These are phyloP conservation scores for Dexiosoma caninum DNA, from an alignment of 2,888 invertebrate genomes.

Conservation along the genomic window DNA sequence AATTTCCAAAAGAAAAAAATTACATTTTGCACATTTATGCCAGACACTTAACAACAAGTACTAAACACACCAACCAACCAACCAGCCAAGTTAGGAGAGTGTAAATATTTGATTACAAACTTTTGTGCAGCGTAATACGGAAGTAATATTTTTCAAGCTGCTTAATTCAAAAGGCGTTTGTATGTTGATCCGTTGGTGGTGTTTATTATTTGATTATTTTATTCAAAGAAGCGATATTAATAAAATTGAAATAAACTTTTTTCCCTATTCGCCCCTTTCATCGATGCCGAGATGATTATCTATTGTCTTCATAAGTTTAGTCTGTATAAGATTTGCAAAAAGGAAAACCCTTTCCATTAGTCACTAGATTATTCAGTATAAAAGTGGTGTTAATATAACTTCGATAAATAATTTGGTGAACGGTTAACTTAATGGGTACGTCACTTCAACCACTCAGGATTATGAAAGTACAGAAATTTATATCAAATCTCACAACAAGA, in stretches of 20 bases:
- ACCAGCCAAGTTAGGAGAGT: conserved; percentile 2
- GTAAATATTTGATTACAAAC: conserved; percentile 33
- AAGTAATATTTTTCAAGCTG: conserved; percentile 49
- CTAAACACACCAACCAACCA: conserved; percentile 9
- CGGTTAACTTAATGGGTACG: too few species aligned
- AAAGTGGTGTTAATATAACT: background rate
- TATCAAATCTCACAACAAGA: too few species aligned
- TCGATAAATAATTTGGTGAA: too few species aligned
- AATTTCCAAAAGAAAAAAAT: background rate
- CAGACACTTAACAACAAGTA: conserved; percentile 7
- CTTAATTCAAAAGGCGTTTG: conserved; percentile 47
- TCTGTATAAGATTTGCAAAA: conserved; percentile 36
- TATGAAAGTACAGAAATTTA: too few species aligned
- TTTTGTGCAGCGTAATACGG: conserved; percentile 54
- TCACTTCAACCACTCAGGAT: too few species aligned
- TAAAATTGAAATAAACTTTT: conserved; percentile 8
- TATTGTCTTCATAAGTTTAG: conserved; percentile 36
- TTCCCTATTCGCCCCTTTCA: conserved; percentile 42
- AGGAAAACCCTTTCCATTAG: conserved; percentile 28
- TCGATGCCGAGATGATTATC: conserved; percentile 48
- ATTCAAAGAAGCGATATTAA: background rate
- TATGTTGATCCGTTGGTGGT: background rate
- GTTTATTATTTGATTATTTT: background rate
- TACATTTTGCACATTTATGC: conserved; percentile 11
- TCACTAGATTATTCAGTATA: background rate